phyloP scores from a whole-genome alignment of 2,797 vertebrate genomes.

The Danio kyathit region DNA sequence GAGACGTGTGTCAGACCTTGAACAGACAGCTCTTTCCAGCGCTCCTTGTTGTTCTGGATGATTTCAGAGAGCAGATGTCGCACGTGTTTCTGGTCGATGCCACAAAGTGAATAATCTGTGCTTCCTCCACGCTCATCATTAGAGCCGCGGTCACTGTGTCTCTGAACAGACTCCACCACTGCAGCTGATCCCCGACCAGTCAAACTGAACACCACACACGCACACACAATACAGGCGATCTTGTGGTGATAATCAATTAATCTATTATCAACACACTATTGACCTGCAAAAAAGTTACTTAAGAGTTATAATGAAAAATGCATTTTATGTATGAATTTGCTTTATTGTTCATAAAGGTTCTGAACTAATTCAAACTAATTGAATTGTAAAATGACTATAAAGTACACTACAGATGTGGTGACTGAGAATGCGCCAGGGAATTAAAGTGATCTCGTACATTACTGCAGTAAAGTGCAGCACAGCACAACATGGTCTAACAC shows the following conservation, averaged over 20 bases:
- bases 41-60: conserved; percentile 93
- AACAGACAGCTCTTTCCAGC: conserved; percentile 94
- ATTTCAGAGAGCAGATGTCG: conserved; percentile 86
- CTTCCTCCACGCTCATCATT: conserved; percentile 73
- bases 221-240: neutral
- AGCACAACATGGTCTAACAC: too few relatives aligned
- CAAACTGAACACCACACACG: conserved; percentile 65
- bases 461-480: too few relatives aligned
- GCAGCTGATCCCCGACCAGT: conserved; percentile 78
- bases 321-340: too few relatives aligned
- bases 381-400: too few relatives aligned
- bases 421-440: too few relatives aligned
- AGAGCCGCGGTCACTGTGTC: conserved; percentile 76
- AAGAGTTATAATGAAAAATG: too few relatives aligned
- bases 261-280: neutral
- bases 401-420: too few relatives aligned
- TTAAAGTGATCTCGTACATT: too few relatives aligned
- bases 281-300: neutral
- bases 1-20: conserved; percentile 78
- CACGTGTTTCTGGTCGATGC: conserved; percentile 88
- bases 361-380: too few relatives aligned
- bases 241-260: neutral
- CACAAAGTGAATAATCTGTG: conserved; percentile 86
- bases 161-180: conserved; percentile 81
- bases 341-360: too few relatives aligned